These are phyloP conservation scores for Bombus pascuorum DNA, from an alignment of 1,140 invertebrate genomes.

Conservation along the genomic window DNA sequence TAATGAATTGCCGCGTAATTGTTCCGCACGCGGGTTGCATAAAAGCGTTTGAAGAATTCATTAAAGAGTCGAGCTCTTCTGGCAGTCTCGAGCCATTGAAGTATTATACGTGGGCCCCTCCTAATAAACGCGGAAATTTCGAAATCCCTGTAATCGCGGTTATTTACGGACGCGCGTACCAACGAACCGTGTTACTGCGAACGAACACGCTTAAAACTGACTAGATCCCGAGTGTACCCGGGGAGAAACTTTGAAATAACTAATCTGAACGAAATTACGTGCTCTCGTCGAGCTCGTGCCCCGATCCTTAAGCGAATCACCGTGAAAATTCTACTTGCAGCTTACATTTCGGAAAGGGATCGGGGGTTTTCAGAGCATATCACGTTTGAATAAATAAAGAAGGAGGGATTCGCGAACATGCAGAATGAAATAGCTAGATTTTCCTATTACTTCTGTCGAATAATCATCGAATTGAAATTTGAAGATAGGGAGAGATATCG, in stretches of 20 bases:
- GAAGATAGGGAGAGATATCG: background rate
- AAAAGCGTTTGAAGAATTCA: slow-evolving; percentile 42
- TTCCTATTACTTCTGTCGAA: background rate
- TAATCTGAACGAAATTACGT: slow-evolving; percentile 13
- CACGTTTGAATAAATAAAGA: background rate
- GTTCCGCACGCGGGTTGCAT: slow-evolving; percentile 18
- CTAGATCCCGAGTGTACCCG: background rate
- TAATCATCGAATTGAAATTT: background rate
- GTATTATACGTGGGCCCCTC: background rate
- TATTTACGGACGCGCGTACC: background rate
- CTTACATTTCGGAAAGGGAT: background rate
- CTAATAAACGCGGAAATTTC: slow-evolving; percentile 34
- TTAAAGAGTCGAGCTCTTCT: slow-evolving; percentile 27
- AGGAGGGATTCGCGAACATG: background rate
- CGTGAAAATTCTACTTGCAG: background rate
- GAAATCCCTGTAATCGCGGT: slow-evolving; percentile 20
- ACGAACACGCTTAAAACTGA: background rate
- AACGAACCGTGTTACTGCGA: background rate
- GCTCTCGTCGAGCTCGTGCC: background rate
- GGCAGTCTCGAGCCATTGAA: background rate
- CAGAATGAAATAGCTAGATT: background rate
- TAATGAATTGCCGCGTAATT: slow-evolving; percentile 50
- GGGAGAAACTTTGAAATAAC: background rate
- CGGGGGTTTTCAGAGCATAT: background rate
- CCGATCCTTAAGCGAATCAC: background rate